phyloP scores from a whole-genome alignment of 2,888 invertebrate species.

The Lochmaea crataegi region DNA sequence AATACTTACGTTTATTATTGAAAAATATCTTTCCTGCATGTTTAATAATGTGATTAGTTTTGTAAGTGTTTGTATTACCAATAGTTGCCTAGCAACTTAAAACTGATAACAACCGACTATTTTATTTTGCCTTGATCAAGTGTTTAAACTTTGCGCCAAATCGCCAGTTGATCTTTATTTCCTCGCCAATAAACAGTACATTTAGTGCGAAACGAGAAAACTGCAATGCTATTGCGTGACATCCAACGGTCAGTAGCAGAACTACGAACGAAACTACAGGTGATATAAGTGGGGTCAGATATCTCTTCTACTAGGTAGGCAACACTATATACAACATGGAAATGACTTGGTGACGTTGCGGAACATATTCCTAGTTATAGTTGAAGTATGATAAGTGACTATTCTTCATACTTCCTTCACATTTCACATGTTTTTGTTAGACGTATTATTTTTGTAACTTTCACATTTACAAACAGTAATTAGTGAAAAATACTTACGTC shows the following conservation, averaged over 20 bases:
- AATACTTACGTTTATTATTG: conserved; percentile 42
- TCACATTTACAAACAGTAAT: conserved; percentile 1
- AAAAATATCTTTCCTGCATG: conserved; percentile 47
- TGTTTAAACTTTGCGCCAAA: too few relatives aligned
- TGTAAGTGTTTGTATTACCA: neutral
- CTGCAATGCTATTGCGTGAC: too few relatives aligned
- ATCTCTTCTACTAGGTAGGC: neutral
- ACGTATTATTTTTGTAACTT: neutral
- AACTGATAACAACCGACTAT: neutral
- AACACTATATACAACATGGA: neutral
- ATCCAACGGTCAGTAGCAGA: too few relatives aligned
- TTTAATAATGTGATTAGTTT: neutral
- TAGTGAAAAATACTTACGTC: conserved; percentile 36
- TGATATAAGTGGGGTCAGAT: neutral
- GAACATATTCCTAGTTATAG: neutral
- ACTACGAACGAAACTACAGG: too few relatives aligned
- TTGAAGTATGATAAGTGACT: conserved; percentile 10
- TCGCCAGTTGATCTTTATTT: too few relatives aligned
- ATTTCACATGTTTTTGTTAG: too few relatives aligned
- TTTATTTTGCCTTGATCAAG: too few relatives aligned
- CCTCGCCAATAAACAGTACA: too few relatives aligned
- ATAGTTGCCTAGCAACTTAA: neutral
- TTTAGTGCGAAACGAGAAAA: too few relatives aligned
- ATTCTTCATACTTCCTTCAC: neutral
- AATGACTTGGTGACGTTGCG: neutral